These are phyloP conservation scores for Passer domesticus DNA, from an alignment of 2,113 vertebrate genomes.

Conservation along the genomic window DNA sequence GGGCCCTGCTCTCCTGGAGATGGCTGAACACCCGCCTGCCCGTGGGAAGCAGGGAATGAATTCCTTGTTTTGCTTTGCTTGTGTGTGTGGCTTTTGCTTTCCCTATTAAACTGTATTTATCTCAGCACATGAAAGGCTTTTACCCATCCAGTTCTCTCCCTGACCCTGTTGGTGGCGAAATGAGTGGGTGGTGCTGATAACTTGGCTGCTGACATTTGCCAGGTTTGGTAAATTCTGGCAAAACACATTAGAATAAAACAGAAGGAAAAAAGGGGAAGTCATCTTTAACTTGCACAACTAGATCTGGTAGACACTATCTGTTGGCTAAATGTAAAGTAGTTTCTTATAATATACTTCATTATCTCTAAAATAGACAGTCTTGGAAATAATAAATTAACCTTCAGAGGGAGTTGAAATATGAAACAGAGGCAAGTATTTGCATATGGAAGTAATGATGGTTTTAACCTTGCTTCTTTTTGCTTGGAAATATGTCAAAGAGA, in stretches of 20 bases:
- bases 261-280: rapidly evolving
- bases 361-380: background rate
- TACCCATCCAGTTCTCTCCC: background rate
- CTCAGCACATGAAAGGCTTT: background rate
- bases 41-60: background rate
- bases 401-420: background rate
- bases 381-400: background rate
- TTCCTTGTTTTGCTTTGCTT: background rate
- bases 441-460: background rate
- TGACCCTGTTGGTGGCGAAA: background rate
- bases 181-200: background rate
- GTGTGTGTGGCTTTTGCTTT: background rate
- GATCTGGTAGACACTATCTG: background rate
- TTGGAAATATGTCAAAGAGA: background rate
- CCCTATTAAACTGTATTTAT: background rate
- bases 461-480: background rate
- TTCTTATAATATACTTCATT: background rate
- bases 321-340: background rate
- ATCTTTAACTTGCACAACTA: background rate
- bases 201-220: background rate
- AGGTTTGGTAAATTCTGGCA: background rate
- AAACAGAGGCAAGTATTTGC: background rate
- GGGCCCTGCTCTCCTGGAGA: background rate
- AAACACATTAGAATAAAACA: background rate
- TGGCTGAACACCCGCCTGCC: background rate